Base-by-base conservation (phyloP, 2,888 invertebrate genomes). In the Helicoverpa assulta region DNA sequence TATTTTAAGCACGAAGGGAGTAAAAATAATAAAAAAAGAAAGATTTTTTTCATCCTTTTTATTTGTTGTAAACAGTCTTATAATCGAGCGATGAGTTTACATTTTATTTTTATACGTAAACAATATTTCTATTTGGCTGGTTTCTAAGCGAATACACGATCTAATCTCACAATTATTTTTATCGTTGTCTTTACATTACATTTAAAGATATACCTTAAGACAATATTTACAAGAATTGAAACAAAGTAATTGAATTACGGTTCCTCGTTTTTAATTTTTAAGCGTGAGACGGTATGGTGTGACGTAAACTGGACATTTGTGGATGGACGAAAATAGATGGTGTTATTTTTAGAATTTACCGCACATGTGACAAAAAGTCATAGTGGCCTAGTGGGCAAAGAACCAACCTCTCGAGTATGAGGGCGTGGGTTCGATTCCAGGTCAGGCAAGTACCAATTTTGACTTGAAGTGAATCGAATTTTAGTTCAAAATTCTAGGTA, bases 51-150 rank as follows among this genome's bases (percentile, higher is more conserved):
- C 80, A 90, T 87, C 86, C 65, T 88, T 89, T 94, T 93, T 92
- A 92, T 92, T 94, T 92, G 88, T 93, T 92, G 91, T 92, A 94
- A 95, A 95, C 95, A 95, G 95, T 95, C 95, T 95, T 95, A 94
- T 94, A 89, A 94, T 93, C 93, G 93, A 95, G 93, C 92, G 91
- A 89, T 90, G 87, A 88, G 90, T 92, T 92, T 92, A 94, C 92
- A 90, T 78, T 76, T 90, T 86, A 79, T 75, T 78, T 76, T 88
- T 85, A 87, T 84, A 86, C 85, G 88, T 92, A 93, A 93, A 93
- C 92, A 91, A 90, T 91, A 90, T 87, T 91, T 90, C 89, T 91
- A 92, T 93, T 94, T 95, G 95, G 94, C 95, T 91, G 89, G 85
- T 88, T 88, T 62, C 93, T 94, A 95, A 94, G 95, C 95, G 89